Evolutionary conservation across 2,113 vertebrate genomes (phyloP), one percentile per base, ranked within the genome.

Genomic region (Triplophysa siluroides): DNA sequence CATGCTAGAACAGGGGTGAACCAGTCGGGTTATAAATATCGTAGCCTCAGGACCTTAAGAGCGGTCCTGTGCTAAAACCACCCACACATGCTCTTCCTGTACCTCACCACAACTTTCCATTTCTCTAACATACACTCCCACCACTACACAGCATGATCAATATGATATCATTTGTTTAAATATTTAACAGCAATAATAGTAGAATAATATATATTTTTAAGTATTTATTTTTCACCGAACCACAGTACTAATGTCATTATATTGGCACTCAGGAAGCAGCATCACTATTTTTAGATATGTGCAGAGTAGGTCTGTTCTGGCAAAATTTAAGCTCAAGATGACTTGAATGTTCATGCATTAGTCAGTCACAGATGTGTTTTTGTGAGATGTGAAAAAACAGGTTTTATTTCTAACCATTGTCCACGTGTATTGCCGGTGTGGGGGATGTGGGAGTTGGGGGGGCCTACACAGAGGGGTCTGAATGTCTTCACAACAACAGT

Each of bases 71-170:
- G 81, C 84, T 83, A 85, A 69, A 61, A 80, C 86, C 88, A 85
- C 91, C 91, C 84, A 90, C 91, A 83, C 88, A 88, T 80, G 19
- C 85, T 78, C 88, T 92, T 93, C 92, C 92, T 91, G 89, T 88
- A 80, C 83, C 83, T 63, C 73, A 87, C 89, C 88, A 86, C 88
- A 88, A 75, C 85, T 92, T 93, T 92, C 91, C 90, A 91, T 84
- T 87, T 87, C 75, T 77, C 62, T 5, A 45, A 50, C 10, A 29
- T 63, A 50, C 14, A 38, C 58, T 50, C 60, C 23, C n/a, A 45
- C 7, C 56, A n/a, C 0, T 1, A 19, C 9, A 26, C 14, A 50
- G 16, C 73, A 26, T 23, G 60, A 23, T n/a, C 60, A 63, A 62
- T 47, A 24, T 12, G n/a, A 62, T 5, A 19, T 9, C 2, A 10